Evolutionary conservation across 2,888 invertebrate genomes (phyloP).

Genomic region (Hemicrepidius hirtus): DNA sequence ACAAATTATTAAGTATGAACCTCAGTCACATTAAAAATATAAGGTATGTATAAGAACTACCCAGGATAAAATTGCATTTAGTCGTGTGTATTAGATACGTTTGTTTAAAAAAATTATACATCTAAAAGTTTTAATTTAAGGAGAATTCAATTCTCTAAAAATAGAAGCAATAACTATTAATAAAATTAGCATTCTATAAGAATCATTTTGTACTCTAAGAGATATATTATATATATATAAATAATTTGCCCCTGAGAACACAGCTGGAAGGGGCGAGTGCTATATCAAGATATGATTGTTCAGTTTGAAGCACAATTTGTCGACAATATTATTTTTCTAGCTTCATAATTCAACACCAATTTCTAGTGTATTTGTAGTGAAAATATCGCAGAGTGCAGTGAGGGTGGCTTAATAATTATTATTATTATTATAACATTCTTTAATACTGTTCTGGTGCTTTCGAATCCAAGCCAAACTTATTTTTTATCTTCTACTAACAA

Average conservation of each 20-base stretch:
- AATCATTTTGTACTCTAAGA: constrained; percentile 70
- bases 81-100: constrained; percentile 44
- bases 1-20: constrained; percentile 59
- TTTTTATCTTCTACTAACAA: constrained; percentile 13
- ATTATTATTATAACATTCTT: constrained; percentile 20
- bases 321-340: constrained; percentile 61
- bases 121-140: constrained; percentile 53
- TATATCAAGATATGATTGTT: constrained; percentile 69
- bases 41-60: constrained; percentile 52
- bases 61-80: constrained; percentile 50
- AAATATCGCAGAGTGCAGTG: constrained; percentile 48
- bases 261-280: constrained; percentile 61
- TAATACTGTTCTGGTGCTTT: constrained; percentile 51
- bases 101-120: constrained; percentile 42
- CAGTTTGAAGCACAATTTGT: constrained; percentile 67
- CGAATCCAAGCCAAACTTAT: constrained; percentile 17
- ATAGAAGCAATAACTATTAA: constrained; percentile 54
- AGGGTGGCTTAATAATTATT: constrained; percentile 27
- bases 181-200: constrained; percentile 59
- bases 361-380: constrained; percentile 41
- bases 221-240: too few species aligned
- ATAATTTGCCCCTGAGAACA: constrained; percentile 31
- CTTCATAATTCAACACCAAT: constrained; percentile 44
- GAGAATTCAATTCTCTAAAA: constrained; percentile 60
- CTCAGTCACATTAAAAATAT: constrained; percentile 54